Evolutionary conservation across 2,888 invertebrate species (phyloP).

Genomic region (Drosophila putrida): DNA sequence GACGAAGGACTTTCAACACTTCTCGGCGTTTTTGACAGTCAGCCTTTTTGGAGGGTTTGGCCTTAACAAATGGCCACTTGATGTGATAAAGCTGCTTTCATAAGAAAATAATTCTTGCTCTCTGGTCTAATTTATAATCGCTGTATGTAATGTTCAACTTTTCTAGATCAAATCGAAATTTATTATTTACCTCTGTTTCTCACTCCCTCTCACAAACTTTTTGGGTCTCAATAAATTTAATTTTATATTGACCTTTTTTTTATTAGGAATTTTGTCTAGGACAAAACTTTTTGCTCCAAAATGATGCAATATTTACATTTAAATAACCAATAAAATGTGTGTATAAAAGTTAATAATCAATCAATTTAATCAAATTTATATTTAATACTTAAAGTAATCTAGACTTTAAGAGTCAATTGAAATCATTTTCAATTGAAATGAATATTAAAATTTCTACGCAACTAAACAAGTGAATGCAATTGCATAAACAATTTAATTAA

Average conservation of each 20-base stretch:
- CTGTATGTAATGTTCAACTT: neutral
- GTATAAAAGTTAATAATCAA: neutral
- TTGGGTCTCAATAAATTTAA: conserved; percentile 18
- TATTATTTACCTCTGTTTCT: neutral
- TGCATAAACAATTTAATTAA: neutral
- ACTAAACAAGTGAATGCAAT: neutral
- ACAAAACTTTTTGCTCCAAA: neutral
- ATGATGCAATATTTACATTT: conserved; percentile 28
- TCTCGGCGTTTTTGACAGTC: conserved; percentile 5
- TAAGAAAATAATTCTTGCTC: conserved; percentile 11
- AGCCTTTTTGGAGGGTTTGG: neutral
- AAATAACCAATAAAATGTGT: conserved; percentile 27
- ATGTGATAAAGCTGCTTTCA: conserved; percentile 26
- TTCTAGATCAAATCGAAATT: conserved; percentile 4
- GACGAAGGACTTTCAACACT: conserved; percentile 20
- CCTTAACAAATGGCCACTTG: conserved; percentile 11
- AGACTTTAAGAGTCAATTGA: neutral
- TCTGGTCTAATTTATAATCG: conserved; percentile 11
- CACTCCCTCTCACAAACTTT: neutral
- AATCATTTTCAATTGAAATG: no score
- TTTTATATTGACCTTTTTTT: conserved; percentile 29
- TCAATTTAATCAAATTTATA: neutral
- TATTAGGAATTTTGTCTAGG: conserved; percentile 1
- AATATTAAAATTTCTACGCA: no score
- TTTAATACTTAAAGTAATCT: neutral